Conservation (phyloP, 2,113 vertebrate genomes). For the Dipodomys ordii region DNA sequence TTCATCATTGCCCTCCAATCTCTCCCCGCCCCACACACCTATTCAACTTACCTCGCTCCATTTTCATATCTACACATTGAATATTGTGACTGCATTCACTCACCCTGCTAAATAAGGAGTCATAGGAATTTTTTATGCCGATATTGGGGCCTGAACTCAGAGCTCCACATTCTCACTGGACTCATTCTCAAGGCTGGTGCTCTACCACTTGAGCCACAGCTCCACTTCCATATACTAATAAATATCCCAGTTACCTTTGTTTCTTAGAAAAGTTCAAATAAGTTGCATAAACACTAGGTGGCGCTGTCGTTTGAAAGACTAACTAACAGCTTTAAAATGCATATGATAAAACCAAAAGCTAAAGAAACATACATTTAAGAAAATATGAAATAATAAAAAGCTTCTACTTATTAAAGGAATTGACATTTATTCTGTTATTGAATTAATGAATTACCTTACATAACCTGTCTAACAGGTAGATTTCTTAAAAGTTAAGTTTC, state of each 20-base stretch:
- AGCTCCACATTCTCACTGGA: no score
- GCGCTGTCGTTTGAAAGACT: conserved; percentile 68
- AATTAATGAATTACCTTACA: conserved; percentile 40
- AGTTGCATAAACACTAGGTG: conserved; percentile 71
- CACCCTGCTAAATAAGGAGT: no score
- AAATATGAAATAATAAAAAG: conserved; percentile 43
- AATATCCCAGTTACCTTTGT: background rate
- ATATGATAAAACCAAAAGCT: conserved; percentile 7
- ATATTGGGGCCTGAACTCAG: no score
- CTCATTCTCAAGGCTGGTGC: no score
- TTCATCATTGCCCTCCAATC: no score
- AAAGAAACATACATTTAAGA: conserved; percentile 42
- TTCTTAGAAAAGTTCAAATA: background rate
- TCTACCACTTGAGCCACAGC: no score
- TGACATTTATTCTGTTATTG: background rate
- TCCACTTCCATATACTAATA: no score
- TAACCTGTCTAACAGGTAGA: background rate
- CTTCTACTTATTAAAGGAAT: conserved; percentile 11
- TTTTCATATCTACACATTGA: no score
- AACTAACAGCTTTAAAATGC: background rate
- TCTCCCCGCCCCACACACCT: no score
- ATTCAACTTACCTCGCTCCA: no score
- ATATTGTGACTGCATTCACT: no score
- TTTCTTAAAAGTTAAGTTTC: background rate
- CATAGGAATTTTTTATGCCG: no score